A percentile compares a stretch with the other conserved stretches of the same genome.
These are phyloP conservation scores for Clupea harengus DNA, from an alignment of 2,113 vertebrate species.

Conservation along the genomic window DNA sequence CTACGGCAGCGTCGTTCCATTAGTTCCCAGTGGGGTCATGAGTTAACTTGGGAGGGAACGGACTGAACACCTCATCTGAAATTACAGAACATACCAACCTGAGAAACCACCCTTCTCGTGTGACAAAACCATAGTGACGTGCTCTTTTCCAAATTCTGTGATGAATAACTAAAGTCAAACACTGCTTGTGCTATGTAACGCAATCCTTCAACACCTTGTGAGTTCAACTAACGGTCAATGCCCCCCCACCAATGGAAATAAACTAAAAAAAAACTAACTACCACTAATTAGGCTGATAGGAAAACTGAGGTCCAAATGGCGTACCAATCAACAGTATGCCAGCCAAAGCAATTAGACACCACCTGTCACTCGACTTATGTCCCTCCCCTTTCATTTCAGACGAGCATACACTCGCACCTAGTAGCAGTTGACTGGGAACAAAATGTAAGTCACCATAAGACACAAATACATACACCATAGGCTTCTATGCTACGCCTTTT, in stretches of 20 bases:
- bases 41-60: neutral
- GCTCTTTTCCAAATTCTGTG: slow-evolving; percentile 29
- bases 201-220: slow-evolving; percentile 42
- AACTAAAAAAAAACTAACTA: slow-evolving; percentile 36
- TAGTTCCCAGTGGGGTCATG: neutral
- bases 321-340: slow-evolving; percentile 61
- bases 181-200: slow-evolving; percentile 38
- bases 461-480: neutral
- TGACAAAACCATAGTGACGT: slow-evolving; percentile 69
- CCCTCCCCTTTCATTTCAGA: neutral
- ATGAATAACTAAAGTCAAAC: slow-evolving; percentile 41
- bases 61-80: neutral
- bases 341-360: neutral
- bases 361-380: slow-evolving; percentile 17
- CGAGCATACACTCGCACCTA: neutral
- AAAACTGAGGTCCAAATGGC: slow-evolving; percentile 41
- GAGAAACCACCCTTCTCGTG: slow-evolving; percentile 66
- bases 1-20: neutral
- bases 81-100: slow-evolving; percentile 57
- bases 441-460: neutral
- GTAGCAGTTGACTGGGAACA: neutral
- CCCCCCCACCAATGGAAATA: slow-evolving; percentile 31
- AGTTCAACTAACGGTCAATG: slow-evolving; percentile 44
- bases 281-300: slow-evolving; percentile 70
- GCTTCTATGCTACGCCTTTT: too few species aligned